Conservation (phyloP, 2,797 vertebrate genomes). For the Carduelis carduelis region DNA sequence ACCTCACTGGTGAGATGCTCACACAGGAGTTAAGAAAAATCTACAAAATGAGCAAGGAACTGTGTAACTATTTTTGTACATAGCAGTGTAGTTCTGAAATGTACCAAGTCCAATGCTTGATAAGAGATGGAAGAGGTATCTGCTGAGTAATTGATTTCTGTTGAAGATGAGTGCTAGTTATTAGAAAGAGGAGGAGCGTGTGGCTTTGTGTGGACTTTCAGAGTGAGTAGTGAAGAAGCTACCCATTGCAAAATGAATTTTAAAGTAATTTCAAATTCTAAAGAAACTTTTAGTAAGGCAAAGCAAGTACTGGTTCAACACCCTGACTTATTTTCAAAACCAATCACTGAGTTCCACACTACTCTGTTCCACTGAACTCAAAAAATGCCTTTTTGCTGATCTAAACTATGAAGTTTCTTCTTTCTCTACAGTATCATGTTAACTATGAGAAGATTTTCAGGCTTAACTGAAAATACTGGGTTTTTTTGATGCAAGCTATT, state of each 20-base stretch:
- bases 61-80: neutral
- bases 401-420: neutral
- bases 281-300: neutral
- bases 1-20: conserved; percentile 89
- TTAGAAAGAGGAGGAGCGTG: neutral
- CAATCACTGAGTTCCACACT: neutral
- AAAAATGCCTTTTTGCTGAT: neutral
- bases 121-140: neutral
- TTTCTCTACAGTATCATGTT: neutral
- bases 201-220: neutral
- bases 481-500: neutral
- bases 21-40: neutral
- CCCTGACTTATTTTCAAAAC: neutral
- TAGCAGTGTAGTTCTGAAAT: neutral
- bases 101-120: neutral
- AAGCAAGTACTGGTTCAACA: neutral
- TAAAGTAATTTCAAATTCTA: neutral
- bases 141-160: neutral
- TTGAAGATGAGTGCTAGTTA: neutral
- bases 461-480: neutral
- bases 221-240: neutral
- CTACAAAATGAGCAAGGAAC: neutral
- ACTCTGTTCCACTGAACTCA: neutral
- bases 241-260: neutral
- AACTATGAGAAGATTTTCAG: neutral